A percentile compares a stretch with the other conserved stretches of the same genome.
phyloP scores from a whole-genome alignment of 2,113 vertebrate genomes.

The Sigmodon hispidus region DNA sequence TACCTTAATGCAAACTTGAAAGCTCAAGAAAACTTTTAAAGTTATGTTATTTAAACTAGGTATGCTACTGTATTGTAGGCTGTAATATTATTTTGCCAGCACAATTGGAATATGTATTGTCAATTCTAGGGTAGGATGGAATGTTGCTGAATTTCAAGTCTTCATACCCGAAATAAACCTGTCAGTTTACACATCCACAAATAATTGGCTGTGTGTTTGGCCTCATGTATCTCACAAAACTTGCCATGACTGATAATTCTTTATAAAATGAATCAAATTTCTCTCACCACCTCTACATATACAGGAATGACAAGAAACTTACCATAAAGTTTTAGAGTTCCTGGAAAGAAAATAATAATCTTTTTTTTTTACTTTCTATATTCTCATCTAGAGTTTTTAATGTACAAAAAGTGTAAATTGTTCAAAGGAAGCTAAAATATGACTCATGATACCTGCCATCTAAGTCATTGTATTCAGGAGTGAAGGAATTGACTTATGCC shows the following conservation, averaged over 20 bases:
- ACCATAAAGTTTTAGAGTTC: not conserved
- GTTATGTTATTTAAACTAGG: not conserved
- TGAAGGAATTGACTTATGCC: not conserved
- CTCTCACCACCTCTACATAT: not conserved
- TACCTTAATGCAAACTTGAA: too few relatives aligned
- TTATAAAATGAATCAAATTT: not conserved
- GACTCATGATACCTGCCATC: not conserved
- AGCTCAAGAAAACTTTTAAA: not conserved
- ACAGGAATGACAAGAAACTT: not conserved
- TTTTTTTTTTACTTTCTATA: not conserved
- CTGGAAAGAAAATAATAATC: not conserved
- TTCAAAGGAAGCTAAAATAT: not conserved
- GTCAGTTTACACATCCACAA: not conserved
- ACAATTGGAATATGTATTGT: not conserved
- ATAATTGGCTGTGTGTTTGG: not conserved
- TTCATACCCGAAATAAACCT: not conserved
- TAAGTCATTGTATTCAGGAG: too few relatives aligned
- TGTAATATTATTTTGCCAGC: not conserved
- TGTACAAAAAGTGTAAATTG: not conserved
- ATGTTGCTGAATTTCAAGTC: not conserved
- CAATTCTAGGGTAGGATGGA: not conserved
- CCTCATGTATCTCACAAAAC: not conserved
- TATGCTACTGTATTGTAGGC: not conserved
- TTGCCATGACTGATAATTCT: not conserved
- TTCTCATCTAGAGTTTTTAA: not conserved